Conservation (phyloP, 2,888 invertebrate species). For the Platerodrilus igneus region DNA sequence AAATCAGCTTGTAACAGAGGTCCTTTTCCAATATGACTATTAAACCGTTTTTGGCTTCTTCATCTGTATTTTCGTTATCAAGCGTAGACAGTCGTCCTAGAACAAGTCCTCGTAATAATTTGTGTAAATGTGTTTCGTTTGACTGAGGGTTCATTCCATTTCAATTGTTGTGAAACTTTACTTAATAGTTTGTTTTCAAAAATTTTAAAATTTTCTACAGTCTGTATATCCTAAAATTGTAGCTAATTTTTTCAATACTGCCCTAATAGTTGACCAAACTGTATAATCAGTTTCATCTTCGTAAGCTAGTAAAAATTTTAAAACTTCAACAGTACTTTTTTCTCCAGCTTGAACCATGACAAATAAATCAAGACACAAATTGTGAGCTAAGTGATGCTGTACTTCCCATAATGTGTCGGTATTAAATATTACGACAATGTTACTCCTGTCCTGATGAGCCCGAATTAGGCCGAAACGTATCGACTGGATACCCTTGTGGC, state of each 20-base stretch:
- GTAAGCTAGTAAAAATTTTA: constrained; percentile 79
- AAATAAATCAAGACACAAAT: constrained; percentile 87
- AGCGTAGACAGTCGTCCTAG: constrained; percentile 77
- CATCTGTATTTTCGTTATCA: constrained; percentile 71
- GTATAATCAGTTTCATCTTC: constrained; percentile 84
- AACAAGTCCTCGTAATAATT: constrained; percentile 79
- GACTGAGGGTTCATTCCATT: constrained; percentile 83
- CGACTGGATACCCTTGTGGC: too few species aligned
- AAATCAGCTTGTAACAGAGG: constrained; percentile 75
- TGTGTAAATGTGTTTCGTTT: constrained; percentile 82
- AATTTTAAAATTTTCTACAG: constrained; percentile 64
- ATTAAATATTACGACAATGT: too few species aligned
- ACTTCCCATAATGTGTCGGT: too few species aligned
- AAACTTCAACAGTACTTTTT: constrained; percentile 71
- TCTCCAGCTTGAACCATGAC: constrained; percentile 86
- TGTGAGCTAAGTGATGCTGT: too few species aligned
- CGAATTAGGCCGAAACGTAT: too few species aligned
- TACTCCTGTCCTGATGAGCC: too few species aligned
- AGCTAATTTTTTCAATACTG: constrained; percentile 69
- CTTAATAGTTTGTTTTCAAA: constrained; percentile 72
- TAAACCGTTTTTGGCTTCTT: constrained; percentile 69
- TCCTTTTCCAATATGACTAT: constrained; percentile 60
- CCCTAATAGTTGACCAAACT: constrained; percentile 83
- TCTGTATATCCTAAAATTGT: constrained; percentile 76
- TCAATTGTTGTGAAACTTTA: constrained; percentile 67